Percentiles rank a stretch among this genome's conserved stretches.
Evolutionary conservation across 2,888 invertebrate species (phyloP).

Genomic region (Sturmia bella): DNA sequence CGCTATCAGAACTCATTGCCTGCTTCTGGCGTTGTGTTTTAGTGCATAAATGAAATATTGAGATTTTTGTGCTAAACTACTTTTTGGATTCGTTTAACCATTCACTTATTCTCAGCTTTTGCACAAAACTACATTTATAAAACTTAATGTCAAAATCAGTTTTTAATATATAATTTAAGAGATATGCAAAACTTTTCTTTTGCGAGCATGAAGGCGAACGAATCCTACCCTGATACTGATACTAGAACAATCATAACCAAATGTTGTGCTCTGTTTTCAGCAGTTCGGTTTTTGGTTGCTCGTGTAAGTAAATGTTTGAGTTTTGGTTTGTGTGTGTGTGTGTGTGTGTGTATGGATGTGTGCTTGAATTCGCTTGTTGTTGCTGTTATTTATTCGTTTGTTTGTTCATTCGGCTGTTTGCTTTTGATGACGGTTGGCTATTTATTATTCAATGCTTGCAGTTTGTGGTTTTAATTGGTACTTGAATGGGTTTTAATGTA

Average conservation of each 20-base stretch:
- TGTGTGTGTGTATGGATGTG: neutral
- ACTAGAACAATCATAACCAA: constrained; percentile 43
- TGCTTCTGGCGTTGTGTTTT: neutral
- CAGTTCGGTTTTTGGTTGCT: constrained; percentile 47
- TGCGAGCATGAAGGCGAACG: neutral
- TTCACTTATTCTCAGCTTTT: constrained; percentile 4
- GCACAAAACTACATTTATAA: neutral
- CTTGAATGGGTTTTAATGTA: constrained; percentile 70
- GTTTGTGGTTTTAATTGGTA: constrained; percentile 70
- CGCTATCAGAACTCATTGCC: too few relatives aligned
- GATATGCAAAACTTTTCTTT: neutral
- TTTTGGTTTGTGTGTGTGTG: too few relatives aligned
- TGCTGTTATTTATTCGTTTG: neutral
- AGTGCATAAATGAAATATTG: neutral
- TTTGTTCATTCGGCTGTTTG: constrained; percentile 20
- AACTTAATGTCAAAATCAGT: constrained; percentile 30
- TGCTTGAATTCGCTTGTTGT: constrained; percentile 1
- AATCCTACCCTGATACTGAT: neutral
- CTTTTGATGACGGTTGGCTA: constrained; percentile 57
- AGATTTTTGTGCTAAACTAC: constrained; percentile 7
- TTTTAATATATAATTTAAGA: constrained; percentile 16
- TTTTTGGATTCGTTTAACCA: neutral
- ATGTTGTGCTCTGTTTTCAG: constrained; percentile 45
- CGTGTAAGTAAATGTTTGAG: too few relatives aligned
- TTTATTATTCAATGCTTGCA: constrained; percentile 67